phyloP scores from a whole-genome alignment of 64 coral and sea anemone species.

The Actinia equina region DNA sequence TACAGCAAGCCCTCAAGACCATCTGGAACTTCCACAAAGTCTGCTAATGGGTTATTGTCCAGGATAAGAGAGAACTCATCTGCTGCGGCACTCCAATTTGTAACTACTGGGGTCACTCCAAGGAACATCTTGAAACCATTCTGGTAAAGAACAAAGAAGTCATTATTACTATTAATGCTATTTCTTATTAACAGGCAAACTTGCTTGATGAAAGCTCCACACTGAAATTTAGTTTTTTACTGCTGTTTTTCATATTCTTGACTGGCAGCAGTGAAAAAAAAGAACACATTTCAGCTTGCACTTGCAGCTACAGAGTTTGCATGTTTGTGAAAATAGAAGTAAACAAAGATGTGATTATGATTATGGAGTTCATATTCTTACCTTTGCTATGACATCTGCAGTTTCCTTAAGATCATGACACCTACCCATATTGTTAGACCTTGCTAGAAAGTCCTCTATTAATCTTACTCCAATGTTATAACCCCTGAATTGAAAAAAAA shows the following conservation, averaged over 20 bases:
- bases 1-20: slow-evolving; percentile 85
- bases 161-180: too few species aligned
- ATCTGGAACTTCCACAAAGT: slow-evolving; percentile 88
- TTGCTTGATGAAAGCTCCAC: too few species aligned
- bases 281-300: too few species aligned
- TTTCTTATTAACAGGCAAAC: too few species aligned
- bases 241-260: too few species aligned
- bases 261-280: too few species aligned
- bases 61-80: slow-evolving; percentile 95
- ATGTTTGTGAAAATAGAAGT: too few species aligned
- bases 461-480: slow-evolving; percentile 97
- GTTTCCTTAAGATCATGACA: slow-evolving; percentile 96
- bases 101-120: slow-evolving; percentile 83
- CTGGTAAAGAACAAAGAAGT: slow-evolving; percentile 23
- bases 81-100: slow-evolving; percentile 92
- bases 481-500: slow-evolving; percentile 53
- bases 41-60: slow-evolving; percentile 94
- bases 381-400: slow-evolving; percentile 99
- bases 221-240: too few species aligned
- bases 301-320: too few species aligned
- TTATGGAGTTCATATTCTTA: neutral
- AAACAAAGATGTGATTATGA: too few species aligned
- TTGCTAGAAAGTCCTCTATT: slow-evolving; percentile 92
- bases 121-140: slow-evolving; percentile 98
- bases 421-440: slow-evolving; percentile 81